Evolutionary conservation across 2,888 invertebrate genomes (phyloP).

Genomic region (Lymantria monacha): DNA sequence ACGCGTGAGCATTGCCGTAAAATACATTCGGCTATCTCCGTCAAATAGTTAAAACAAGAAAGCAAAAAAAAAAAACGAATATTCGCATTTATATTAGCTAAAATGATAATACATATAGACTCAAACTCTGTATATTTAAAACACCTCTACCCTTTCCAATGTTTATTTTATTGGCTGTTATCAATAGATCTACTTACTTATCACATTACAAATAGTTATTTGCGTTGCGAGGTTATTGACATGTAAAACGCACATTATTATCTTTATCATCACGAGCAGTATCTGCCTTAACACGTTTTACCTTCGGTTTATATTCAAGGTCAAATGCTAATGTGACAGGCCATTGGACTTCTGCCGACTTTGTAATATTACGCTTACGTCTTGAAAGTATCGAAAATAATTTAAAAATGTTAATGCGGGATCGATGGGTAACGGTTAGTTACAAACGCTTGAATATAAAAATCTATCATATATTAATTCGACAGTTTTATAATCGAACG

Average conservation of each 20-base stretch:
- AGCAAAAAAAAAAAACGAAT: too few relatives aligned
- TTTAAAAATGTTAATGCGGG: too few relatives aligned
- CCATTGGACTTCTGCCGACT: constrained; percentile 26
- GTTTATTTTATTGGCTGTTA: constrained; percentile 18
- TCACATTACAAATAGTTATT: constrained; percentile 15
- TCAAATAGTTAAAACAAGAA: too few relatives aligned
- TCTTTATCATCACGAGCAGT: constrained; percentile 2
- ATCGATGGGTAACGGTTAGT: too few relatives aligned
- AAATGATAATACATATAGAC: neutral
- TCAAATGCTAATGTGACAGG: constrained; percentile 16
- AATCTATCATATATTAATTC: too few relatives aligned
- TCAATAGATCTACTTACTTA: constrained; percentile 13
- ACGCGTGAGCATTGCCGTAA: too few relatives aligned
- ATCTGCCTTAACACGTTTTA: constrained; percentile 2
- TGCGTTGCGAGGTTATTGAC: constrained; percentile 22
- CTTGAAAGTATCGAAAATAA: neutral
- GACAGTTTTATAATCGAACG: too few relatives aligned
- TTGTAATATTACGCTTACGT: constrained; percentile 8
- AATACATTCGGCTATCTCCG: too few relatives aligned
- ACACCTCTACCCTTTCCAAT: neutral
- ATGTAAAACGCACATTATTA: constrained; percentile 10
- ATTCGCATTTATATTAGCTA: too few relatives aligned
- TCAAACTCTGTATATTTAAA: neutral
- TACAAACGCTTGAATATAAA: too few relatives aligned
- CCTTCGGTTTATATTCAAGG: constrained; percentile 16